Evolutionary conservation across 92 coral and sea anemone species (phyloP), one percentile per base, ranked within the genome.

Genomic region (Epizoanthus illoricatus): DNA sequence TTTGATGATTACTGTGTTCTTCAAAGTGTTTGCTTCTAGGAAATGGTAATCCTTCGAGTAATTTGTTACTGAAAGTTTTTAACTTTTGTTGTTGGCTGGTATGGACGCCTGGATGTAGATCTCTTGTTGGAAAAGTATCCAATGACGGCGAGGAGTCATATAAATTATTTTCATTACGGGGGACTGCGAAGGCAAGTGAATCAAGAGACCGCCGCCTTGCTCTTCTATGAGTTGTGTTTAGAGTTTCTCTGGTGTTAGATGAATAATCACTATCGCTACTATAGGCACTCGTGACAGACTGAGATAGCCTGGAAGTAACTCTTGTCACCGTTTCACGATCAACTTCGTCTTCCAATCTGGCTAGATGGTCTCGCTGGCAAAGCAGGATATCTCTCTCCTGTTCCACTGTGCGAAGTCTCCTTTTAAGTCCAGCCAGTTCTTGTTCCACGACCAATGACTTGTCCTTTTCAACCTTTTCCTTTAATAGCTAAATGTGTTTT

Each of bases 321-420:
- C 36, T 7, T 59, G 63, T 2, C 58, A 13, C 81, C 58, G 43
- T 3, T 23, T n/a, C 43, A 54, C 17, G 60, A 61, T 61, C 16
- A n/a, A 19, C 79, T 6, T 76, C 85, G 28, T 72, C 88, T 10
- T 86, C 73, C 9, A 86, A 84, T 17, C 79, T n/a, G 16, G 74
- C 86, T 23, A 90, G 61, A 58, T 91, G 91, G 65, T 88, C 84
- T 19, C 92, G 80, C 71, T 92, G 92, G 28, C 74, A 52, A 55
- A 71, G 24, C 5, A 81, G 68, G 45, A 86, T 42, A 24, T 88
- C 92, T 61, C 91, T 84, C 73, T 92, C 94, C 58, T 80, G 87
- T 71, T 90, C 92, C 15, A 90, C 86, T n/a, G 84, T 81, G n/a
- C 84, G 86, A 13, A 91, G 83, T 64, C 84, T 81, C 57, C 90